Percentiles rank a stretch among this genome's conserved stretches.
These are phyloP conservation scores for Turdus rufiventris DNA, from an alignment of 2,113 vertebrate species.

Conservation along the genomic window DNA sequence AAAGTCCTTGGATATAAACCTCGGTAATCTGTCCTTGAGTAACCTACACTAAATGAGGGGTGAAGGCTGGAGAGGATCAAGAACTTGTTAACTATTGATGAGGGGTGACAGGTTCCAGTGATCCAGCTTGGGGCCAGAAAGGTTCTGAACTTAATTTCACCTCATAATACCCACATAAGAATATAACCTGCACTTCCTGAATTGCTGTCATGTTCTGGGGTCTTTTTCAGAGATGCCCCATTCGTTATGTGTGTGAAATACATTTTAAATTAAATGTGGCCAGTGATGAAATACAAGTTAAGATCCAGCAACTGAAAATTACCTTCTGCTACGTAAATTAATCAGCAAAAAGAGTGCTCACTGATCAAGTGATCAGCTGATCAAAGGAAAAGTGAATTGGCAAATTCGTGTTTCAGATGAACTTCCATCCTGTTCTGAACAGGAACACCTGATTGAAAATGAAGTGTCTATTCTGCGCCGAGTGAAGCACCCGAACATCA, in stretches of 20 bases:
- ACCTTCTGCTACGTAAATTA: not conserved
- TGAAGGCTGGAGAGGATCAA: constrained; percentile 2
- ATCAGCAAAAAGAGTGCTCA: not conserved
- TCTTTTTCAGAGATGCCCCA: not conserved
- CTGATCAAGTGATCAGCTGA: not conserved
- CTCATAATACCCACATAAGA: not conserved
- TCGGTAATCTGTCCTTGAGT: constrained; percentile 6
- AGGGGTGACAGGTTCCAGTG: not conserved
- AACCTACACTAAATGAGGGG: not conserved
- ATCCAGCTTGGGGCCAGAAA: not conserved
- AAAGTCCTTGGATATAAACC: not conserved
- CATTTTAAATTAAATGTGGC: not conserved
- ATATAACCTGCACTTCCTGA: not conserved
- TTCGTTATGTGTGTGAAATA: not conserved
- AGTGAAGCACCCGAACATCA: constrained; percentile 97
- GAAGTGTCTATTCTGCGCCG: constrained; percentile 92
- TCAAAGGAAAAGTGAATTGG: not conserved
- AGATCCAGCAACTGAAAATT: not conserved
- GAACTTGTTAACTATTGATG: not conserved
- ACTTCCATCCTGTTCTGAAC: not conserved
- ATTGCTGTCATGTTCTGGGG: not conserved
- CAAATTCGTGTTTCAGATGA: not conserved
- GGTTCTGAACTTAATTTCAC: constrained; percentile 18
- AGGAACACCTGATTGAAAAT: constrained; percentile 97
- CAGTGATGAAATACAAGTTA: not conserved